A percentile compares a stretch with the other conserved stretches of the same genome.
These are phyloP conservation scores for Xanthia togata DNA, from an alignment of 2,888 invertebrate genomes.

Conservation along the genomic window DNA sequence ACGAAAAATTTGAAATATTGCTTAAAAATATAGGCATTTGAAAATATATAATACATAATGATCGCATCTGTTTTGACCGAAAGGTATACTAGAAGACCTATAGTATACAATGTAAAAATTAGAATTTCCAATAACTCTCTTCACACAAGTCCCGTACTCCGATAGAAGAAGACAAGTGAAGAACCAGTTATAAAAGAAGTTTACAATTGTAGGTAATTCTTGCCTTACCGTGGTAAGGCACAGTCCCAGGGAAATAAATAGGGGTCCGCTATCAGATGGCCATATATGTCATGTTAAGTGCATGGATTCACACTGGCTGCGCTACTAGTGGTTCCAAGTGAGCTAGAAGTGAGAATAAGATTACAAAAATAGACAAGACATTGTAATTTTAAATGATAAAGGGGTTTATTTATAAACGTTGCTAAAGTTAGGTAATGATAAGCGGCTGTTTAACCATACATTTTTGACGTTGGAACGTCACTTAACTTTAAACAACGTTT, in stretches of 20 bases:
- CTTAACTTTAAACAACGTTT: too few species aligned
- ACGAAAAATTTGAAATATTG: too few species aligned
- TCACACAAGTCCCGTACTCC: not conserved
- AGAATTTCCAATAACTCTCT: not conserved
- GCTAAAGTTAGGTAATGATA: too few species aligned
- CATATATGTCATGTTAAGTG: conserved; percentile 62
- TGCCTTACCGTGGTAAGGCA: conserved; percentile 42
- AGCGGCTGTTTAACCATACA: too few species aligned
- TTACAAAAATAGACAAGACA: not conserved
- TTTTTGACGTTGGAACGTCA: too few species aligned
- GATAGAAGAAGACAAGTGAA: conserved; percentile 6
- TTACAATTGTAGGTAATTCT: conserved; percentile 34
- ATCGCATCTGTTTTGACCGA: not conserved
- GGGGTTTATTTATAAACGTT: too few species aligned
- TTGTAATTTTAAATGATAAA: not conserved
- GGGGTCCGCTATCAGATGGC: conserved; percentile 56
- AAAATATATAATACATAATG: not conserved
- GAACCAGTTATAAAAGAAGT: conserved; percentile 19
- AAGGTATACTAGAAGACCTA: not conserved
- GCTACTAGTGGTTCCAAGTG: conserved; percentile 33
- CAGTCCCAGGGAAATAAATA: conserved; percentile 43
- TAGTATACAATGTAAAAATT: not conserved
- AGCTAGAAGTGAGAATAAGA: conserved; percentile 27
- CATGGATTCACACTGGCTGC: conserved; percentile 56
- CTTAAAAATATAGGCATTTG: too few species aligned